phyloP scores from a whole-genome alignment of 2,797 vertebrate species.

The Thripadectes ignobilis region DNA sequence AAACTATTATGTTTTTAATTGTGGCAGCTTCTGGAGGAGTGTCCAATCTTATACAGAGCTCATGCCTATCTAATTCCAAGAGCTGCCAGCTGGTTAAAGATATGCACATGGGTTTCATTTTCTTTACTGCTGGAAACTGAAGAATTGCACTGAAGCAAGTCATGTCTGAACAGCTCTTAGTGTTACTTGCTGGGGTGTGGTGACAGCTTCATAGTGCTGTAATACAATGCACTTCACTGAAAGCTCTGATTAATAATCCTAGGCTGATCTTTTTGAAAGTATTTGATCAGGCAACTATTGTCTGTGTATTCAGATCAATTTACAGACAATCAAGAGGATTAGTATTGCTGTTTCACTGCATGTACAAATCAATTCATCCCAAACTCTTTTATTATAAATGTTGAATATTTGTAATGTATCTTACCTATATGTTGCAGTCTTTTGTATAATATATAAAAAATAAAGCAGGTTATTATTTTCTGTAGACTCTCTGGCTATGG shows the following conservation, averaged over 20 bases:
- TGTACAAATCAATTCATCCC: not conserved
- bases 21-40: conserved; percentile 22
- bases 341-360: not conserved
- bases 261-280: not conserved
- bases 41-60: not conserved
- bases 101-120: not conserved
- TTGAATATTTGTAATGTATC: conserved; percentile 30
- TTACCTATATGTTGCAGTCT: not conserved
- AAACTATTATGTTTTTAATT: conserved; percentile 14
- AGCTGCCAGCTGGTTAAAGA: not conserved
- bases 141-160: not conserved
- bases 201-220: not conserved
- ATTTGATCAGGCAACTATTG: not conserved
- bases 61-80: conserved; percentile 8
- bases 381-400: conserved; percentile 2
- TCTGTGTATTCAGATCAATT: not conserved
- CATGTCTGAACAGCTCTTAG: not conserved
- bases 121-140: not conserved
- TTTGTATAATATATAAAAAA: not conserved
- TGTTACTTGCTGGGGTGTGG: not conserved
- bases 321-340: conserved; percentile 25
- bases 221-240: not conserved
- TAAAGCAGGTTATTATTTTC: not conserved
- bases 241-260: not conserved
- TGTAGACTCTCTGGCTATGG: not conserved